phyloP scores from a whole-genome alignment of 53 echinoderm and acorn worm genomes.

The Patiria pectinifera region DNA sequence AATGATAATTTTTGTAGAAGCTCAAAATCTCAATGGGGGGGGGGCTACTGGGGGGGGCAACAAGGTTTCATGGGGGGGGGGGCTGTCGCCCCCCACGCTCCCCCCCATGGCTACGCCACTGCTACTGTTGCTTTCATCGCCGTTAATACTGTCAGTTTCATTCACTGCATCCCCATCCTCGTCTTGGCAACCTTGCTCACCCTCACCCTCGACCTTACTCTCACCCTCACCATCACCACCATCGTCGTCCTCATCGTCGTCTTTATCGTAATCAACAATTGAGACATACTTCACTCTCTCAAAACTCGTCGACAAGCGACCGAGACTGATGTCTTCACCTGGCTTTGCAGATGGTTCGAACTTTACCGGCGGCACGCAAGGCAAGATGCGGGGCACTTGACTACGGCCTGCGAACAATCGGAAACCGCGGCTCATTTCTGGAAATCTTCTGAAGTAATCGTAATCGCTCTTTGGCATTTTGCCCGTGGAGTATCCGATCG shows the following conservation, averaged over 20 bases:
- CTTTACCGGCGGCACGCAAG: not conserved
- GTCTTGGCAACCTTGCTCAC: not conserved
- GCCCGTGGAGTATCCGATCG: too few relatives aligned
- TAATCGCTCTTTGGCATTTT: not conserved
- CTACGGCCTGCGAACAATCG: not conserved
- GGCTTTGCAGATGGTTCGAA: not conserved
- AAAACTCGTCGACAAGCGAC: not conserved
- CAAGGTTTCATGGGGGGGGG: too few relatives aligned
- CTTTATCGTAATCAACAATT: not conserved
- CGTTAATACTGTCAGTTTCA: too few relatives aligned
- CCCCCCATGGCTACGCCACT: too few relatives aligned
- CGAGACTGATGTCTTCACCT: not conserved
- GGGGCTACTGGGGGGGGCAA: too few relatives aligned
- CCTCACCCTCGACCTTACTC: not conserved
- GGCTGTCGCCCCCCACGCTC: too few relatives aligned
- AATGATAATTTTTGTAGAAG: too few relatives aligned
- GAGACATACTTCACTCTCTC: not conserved
- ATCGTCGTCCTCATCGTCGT: not conserved
- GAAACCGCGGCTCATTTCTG: not conserved
- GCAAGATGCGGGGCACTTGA: not conserved
- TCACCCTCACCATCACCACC: not conserved
- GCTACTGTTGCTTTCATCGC: too few relatives aligned
- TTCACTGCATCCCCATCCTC: not conserved
- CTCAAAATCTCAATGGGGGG: too few relatives aligned
- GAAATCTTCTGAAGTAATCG: not conserved